Percentiles rank a stretch among this genome's conserved stretches.
These are phyloP conservation scores for Varecia variegata DNA, from an alignment of 2,797 vertebrate species.

Conservation along the genomic window DNA sequence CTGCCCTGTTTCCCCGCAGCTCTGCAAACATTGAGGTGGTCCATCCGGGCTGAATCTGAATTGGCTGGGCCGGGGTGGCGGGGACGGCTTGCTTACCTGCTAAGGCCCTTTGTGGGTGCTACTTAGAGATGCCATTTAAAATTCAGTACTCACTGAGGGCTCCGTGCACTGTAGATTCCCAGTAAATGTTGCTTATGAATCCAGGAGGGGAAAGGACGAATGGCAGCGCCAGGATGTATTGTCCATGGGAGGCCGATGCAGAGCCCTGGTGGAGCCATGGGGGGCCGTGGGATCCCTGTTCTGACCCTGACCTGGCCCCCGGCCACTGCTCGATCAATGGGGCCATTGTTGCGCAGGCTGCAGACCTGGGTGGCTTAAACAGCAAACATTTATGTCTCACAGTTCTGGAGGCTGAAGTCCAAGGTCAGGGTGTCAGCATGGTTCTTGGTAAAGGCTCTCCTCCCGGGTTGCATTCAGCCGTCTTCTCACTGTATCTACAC, in stretches of 20 bases:
- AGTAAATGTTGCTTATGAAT: not conserved
- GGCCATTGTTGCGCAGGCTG: not conserved
- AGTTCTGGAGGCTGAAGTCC: not conserved
- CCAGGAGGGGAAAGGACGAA: not conserved
- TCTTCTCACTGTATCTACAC: not conserved
- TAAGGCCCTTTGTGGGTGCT: not conserved
- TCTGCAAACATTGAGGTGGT: accelerated
- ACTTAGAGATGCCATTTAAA: not conserved
- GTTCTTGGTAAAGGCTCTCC: not conserved
- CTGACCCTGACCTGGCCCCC: not conserved
- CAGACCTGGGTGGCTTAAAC: not conserved
- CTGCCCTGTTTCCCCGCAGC: not conserved
- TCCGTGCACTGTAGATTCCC: not conserved
- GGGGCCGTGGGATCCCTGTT: accelerated
- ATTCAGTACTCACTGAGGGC: not conserved
- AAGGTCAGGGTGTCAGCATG: not conserved
- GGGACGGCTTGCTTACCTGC: not conserved
- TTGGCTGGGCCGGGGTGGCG: accelerated
- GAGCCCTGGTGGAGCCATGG: not conserved
- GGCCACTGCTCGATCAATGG: not conserved
- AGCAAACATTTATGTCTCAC: not conserved
- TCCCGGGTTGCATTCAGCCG: not conserved
- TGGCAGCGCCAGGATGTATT: not conserved
- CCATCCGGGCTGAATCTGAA: not conserved
- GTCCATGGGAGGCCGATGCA: not conserved